These are phyloP conservation scores for Sciurus niger DNA, from an alignment of 2,113 vertebrate species.

Conservation along the genomic window DNA sequence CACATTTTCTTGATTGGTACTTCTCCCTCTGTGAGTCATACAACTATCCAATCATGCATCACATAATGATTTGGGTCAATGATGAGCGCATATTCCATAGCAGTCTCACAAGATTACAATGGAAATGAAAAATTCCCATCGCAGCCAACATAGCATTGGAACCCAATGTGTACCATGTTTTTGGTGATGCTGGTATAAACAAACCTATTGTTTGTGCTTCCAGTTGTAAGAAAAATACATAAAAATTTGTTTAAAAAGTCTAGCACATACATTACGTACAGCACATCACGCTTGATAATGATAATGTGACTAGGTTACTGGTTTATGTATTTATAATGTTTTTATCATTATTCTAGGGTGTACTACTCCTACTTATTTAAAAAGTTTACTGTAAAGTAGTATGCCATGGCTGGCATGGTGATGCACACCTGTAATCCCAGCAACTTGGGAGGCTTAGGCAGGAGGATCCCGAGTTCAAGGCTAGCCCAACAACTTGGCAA, in stretches of 20 bases:
- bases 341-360: neutral
- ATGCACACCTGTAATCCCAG: too few species aligned
- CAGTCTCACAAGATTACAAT: neutral
- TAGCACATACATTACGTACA: neutral
- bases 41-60: neutral
- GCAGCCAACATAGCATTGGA: neutral
- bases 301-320: too few species aligned
- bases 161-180: neutral
- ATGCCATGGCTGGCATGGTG: neutral
- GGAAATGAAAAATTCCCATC: neutral
- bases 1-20: neutral
- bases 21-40: neutral
- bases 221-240: neutral
- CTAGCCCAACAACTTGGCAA: too few species aligned
- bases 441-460: too few species aligned
- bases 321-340: too few species aligned
- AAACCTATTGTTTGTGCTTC: neutral
- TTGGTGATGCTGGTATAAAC: neutral
- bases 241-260: too few species aligned
- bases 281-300: neutral
- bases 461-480: too few species aligned
- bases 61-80: neutral
- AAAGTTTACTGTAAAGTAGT: neutral
- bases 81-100: neutral
- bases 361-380: neutral